A percentile compares a stretch with the other conserved stretches of the same genome.
These are phyloP conservation scores for Rhyacophila evoluta DNA, from an alignment of 2,888 invertebrate genomes.

Conservation along the genomic window DNA sequence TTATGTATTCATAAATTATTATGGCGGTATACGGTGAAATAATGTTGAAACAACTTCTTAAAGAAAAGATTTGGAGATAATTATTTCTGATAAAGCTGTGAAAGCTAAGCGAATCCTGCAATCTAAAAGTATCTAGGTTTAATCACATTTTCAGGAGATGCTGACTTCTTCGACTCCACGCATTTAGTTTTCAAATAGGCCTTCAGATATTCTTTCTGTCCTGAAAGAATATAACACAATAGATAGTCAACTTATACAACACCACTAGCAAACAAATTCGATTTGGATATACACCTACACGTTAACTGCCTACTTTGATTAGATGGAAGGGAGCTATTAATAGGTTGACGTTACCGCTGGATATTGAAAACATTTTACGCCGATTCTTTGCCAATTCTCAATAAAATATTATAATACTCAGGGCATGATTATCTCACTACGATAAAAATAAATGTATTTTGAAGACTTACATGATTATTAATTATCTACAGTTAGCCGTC, in stretches of 20 bases:
- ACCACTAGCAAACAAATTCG: background rate
- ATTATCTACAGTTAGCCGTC: background rate
- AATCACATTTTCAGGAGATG: constrained; percentile 28
- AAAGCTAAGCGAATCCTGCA: constrained; percentile 5
- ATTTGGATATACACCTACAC: background rate
- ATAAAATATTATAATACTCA: constrained; percentile 27
- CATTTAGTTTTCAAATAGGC: constrained; percentile 26
- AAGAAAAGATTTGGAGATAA: background rate
- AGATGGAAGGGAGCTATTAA: constrained; percentile 37
- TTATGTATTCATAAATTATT: background rate
- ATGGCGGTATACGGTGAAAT: background rate
- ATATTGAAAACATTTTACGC: background rate
- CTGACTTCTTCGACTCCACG: background rate
- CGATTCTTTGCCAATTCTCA: constrained; percentile 39
- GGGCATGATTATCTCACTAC: background rate
- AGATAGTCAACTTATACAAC: constrained; percentile 23
- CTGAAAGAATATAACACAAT: constrained; percentile 23
- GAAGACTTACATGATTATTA: constrained; percentile 33
- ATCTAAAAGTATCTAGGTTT: constrained; percentile 16
- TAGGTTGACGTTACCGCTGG: constrained; percentile 31
- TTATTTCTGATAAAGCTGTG: background rate
- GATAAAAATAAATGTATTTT: background rate
- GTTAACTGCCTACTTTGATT: background rate
- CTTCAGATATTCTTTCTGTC: constrained; percentile 23
- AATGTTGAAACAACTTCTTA: background rate